These are phyloP conservation scores for Phalacrocorax carbo DNA, from an alignment of 2,113 vertebrate genomes.

Conservation along the genomic window DNA sequence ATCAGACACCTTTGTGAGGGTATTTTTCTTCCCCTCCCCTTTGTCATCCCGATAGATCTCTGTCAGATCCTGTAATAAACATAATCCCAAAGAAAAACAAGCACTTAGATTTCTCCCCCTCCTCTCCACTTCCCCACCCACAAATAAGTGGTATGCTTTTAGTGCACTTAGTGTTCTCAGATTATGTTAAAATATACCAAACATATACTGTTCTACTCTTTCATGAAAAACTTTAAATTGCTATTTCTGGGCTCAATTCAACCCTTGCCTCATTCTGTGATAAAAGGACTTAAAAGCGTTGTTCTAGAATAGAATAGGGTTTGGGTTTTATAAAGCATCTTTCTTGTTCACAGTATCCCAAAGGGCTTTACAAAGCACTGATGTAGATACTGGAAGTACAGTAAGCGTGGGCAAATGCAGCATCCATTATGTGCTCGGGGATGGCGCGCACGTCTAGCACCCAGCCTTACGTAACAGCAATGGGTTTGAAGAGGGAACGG, in stretches of 20 bases:
- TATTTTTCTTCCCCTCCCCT: neutral
- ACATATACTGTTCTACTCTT: constrained; percentile 53
- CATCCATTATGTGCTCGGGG: neutral
- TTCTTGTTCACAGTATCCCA: constrained; percentile 57
- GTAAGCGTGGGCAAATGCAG: neutral
- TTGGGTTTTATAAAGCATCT: constrained; percentile 51
- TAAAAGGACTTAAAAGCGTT: constrained; percentile 62
- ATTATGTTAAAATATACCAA: constrained; percentile 76
- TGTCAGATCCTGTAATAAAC: neutral
- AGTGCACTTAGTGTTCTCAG: constrained; percentile 51
- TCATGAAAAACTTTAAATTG: constrained; percentile 69
- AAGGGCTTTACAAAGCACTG: constrained; percentile 57
- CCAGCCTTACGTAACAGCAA: neutral
- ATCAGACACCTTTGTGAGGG: neutral
- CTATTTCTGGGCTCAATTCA: constrained; percentile 68
- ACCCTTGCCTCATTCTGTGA: constrained; percentile 66
- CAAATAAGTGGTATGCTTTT: constrained; percentile 62
- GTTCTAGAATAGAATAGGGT: constrained; percentile 63
- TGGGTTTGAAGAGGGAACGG: neutral
- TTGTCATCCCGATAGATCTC: neutral
- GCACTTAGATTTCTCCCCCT: neutral
- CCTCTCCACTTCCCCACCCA: constrained; percentile 1
- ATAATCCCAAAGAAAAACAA: constrained; percentile 23
- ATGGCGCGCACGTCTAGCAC: neutral
- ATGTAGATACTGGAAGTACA: constrained; percentile 28